phyloP scores from a whole-genome alignment of 2,113 vertebrate species.

The Ellobius talpinus region DNA sequence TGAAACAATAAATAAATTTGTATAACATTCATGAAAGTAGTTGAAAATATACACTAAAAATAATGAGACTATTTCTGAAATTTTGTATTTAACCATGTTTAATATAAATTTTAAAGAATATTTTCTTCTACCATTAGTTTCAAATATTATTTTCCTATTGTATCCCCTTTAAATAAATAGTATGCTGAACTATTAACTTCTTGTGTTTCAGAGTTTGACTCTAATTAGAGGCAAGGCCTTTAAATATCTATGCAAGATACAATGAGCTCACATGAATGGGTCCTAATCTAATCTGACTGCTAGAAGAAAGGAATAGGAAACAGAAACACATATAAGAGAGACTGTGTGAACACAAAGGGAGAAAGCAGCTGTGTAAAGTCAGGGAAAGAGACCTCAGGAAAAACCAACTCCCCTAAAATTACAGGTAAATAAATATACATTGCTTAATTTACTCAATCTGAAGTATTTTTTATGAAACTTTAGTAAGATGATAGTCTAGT shows the following conservation, averaged over 20 bases:
- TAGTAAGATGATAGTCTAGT: conserved; percentile 18
- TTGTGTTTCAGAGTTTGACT: not conserved
- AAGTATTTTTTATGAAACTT: not conserved
- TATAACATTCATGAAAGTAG: not conserved
- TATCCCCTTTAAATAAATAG: not conserved
- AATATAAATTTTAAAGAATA: not conserved
- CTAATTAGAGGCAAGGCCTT: not conserved
- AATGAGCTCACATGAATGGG: not conserved
- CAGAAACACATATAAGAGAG: not conserved
- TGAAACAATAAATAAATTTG: not conserved
- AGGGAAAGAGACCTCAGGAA: not conserved
- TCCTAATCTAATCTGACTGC: not conserved
- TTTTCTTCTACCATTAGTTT: not conserved
- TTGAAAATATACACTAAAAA: not conserved
- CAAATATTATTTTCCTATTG: not conserved
- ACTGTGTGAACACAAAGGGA: not conserved
- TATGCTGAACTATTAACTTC: not conserved
- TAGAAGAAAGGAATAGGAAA: not conserved
- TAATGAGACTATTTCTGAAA: not conserved
- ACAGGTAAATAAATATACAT: not conserved
- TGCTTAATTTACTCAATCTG: not conserved
- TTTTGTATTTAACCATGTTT: not conserved
- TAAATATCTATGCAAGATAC: not conserved
- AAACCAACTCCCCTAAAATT: not conserved
- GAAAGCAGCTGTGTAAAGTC: not conserved